Percentiles rank a stretch among this genome's conserved stretches.
These are phyloP conservation scores for Oscheius sp. DNA, from an alignment of 1,140 invertebrate species.

Conservation along the genomic window DNA sequence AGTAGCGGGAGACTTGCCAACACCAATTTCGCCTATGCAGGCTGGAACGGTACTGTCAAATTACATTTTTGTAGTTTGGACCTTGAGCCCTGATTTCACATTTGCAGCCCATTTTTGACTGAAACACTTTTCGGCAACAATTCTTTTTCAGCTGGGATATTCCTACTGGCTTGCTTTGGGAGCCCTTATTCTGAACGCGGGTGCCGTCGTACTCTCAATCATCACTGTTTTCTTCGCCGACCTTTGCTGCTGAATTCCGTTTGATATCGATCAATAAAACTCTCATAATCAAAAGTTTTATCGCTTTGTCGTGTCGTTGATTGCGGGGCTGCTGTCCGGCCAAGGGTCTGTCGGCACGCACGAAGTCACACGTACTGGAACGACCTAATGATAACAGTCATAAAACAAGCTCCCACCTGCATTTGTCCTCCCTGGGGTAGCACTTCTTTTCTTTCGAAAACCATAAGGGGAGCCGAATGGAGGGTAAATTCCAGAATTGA, in stretches of 20 bases:
- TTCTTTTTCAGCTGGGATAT: slow-evolving; percentile 23
- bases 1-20: neutral
- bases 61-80: neutral
- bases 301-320: neutral
- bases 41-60: neutral
- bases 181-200: slow-evolving; percentile 25
- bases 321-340: neutral
- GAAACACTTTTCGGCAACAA: no score
- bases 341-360: neutral
- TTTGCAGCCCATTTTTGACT: no score
- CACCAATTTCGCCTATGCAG: neutral
- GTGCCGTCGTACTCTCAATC: slow-evolving; percentile 11
- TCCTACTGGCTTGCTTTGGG: slow-evolving; percentile 29
- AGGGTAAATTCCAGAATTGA: neutral
- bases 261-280: neutral
- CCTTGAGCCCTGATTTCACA: no score
- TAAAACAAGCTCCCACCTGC: neutral
- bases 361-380: neutral
- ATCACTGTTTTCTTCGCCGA: slow-evolving; percentile 21
- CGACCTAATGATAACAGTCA: neutral
- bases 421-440: neutral
- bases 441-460: neutral
- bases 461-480: neutral
- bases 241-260: slow-evolving; percentile 19
- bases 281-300: neutral